These are phyloP conservation scores for Brachionus koreanus DNA, from an alignment of 1,140 invertebrate genomes.

Conservation along the genomic window DNA sequence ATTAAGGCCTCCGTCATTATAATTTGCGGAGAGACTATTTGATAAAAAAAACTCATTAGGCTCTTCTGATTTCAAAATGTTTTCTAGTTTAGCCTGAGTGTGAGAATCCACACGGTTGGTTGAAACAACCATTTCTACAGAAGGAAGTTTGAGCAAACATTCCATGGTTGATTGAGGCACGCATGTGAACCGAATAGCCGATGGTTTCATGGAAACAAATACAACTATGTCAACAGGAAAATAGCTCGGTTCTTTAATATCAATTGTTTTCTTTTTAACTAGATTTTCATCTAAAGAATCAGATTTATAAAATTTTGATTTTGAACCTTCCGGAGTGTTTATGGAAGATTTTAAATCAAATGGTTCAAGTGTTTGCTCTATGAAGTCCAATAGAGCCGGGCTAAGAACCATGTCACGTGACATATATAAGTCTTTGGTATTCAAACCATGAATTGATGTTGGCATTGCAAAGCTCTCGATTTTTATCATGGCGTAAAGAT, in stretches of 20 bases:
- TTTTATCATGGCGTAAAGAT: constrained; percentile 44
- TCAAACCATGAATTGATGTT: constrained; percentile 45
- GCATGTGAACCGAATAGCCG: constrained; percentile 81
- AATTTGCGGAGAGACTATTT: not conserved
- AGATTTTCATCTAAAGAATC: constrained; percentile 44
- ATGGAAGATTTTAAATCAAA: constrained; percentile 26
- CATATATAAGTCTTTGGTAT: not conserved
- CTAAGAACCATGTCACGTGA: constrained; percentile 58
- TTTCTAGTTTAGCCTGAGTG: constrained; percentile 29
- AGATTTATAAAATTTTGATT: not conserved
- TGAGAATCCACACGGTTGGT: constrained; percentile 53
- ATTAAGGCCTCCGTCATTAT: constrained; percentile 73
- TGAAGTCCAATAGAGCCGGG: constrained; percentile 57
- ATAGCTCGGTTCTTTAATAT: constrained; percentile 66
- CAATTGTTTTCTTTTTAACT: constrained; percentile 48
- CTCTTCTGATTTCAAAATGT: constrained; percentile 25
- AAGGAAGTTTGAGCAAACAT: constrained; percentile 90
- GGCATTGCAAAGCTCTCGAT: constrained; percentile 67
- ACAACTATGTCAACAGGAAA: constrained; percentile 98
- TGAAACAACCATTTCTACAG: constrained; percentile 69
- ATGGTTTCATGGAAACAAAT: constrained; percentile 95
- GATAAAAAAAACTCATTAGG: not conserved
- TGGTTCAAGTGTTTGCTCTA: constrained; percentile 76
- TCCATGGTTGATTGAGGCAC: constrained; percentile 89
- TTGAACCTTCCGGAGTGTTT: not conserved